Conservation (phyloP, 2,888 invertebrate species). For the Melieria crassipennis region DNA sequence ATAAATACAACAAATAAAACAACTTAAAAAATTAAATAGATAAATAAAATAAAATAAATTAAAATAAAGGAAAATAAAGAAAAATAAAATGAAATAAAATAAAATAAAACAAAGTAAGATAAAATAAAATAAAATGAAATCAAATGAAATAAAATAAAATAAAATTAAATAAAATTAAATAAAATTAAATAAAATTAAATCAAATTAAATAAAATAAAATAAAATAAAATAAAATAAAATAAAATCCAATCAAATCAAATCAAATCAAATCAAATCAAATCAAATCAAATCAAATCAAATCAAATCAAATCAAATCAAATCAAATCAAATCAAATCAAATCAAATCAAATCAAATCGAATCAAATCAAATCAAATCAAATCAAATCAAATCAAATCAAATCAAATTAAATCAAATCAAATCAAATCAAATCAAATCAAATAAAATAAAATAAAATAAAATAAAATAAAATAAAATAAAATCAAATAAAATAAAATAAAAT, state of each 20-base stretch:
- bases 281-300: background rate
- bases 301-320: background rate
- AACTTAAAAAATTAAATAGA: too few species aligned
- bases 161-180: too few species aligned
- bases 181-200: too few species aligned
- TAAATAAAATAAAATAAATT: background rate
- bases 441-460: too few species aligned
- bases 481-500: too few species aligned
- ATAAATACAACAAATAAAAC: too few species aligned
- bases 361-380: background rate
- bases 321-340: background rate
- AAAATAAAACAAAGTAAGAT: background rate
- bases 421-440: background rate
- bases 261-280: background rate
- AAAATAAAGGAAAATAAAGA: background rate
- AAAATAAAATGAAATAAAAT: background rate
- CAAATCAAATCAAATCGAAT: background rate
- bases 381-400: background rate
- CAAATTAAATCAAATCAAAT: background rate
- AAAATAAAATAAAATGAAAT: background rate
- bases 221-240: slow-evolving; percentile 1
- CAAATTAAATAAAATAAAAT: background rate
- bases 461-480: too few species aligned
- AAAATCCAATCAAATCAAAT: background rate
- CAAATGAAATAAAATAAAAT: too few species aligned